These are phyloP conservation scores for Trichopoda pennipes DNA, from an alignment of 2,888 invertebrate species.

Conservation along the genomic window DNA sequence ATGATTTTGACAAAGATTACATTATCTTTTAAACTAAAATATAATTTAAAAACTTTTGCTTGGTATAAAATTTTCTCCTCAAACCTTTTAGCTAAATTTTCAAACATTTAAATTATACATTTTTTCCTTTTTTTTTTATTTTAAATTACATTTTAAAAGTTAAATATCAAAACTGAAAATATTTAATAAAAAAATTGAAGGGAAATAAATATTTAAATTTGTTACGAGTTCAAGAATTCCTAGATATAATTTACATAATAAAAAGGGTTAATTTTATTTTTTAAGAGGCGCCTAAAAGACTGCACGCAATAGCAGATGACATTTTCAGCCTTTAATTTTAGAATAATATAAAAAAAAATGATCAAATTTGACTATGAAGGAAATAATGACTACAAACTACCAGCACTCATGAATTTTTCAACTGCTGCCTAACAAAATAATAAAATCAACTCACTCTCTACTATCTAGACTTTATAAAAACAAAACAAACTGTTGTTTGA, in stretches of 20 bases:
- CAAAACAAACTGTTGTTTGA: conserved; percentile 9
- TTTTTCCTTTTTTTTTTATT: too few relatives aligned
- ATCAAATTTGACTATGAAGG: conserved; percentile 18
- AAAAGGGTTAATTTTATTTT: conserved; percentile 39
- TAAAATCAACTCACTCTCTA: conserved; percentile 19
- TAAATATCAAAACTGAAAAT: too few relatives aligned
- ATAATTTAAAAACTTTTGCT: too few relatives aligned
- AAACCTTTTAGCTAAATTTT: too few relatives aligned
- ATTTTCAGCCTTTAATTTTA: conserved; percentile 40
- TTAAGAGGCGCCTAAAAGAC: conserved; percentile 42
- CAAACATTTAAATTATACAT: too few relatives aligned
- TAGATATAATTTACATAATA: conserved; percentile 6
- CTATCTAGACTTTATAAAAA: conserved; percentile 12
- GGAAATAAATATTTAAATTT: too few relatives aligned
- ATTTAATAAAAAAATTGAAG: too few relatives aligned
- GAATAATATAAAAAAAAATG: conserved; percentile 14
- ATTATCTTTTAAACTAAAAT: too few relatives aligned
- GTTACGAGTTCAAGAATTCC: too few relatives aligned
- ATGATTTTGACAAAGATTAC: too few relatives aligned
- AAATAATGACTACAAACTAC: conserved; percentile 15
- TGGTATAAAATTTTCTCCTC: too few relatives aligned
- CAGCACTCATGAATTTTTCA: conserved; percentile 2
- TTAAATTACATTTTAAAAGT: too few relatives aligned
- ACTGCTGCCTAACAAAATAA: neutral
- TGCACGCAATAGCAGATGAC: conserved; percentile 52